Evolutionary conservation across 2,797 vertebrate species (phyloP), one percentile per base, ranked within the genome.

Genomic region (Monodelphis domestica): DNA sequence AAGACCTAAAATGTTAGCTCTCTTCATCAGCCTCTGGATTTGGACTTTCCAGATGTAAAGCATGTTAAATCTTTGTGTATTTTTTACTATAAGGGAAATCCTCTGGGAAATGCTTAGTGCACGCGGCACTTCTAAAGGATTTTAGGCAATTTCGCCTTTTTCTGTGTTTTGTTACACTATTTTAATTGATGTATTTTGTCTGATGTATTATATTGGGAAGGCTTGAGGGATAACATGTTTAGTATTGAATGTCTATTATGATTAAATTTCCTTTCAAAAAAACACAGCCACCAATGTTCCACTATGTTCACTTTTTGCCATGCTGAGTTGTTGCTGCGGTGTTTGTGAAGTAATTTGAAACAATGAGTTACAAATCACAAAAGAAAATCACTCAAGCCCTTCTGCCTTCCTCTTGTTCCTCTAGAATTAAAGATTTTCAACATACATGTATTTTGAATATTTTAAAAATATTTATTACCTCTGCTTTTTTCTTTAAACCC

Each of bases 61-160:
- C 95, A 97, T 56, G 93, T 96, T 98, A 95, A 90, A 97, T 97
- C 96, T 96, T 11, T 15, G 33, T 1, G 33, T 89, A 89, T 97
- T 97, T 97, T 50, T 97, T 97, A 95, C 94, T 89, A 89, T 52
- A 93, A 95, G 96, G 97, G 97, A 98, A 98, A 98, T 97, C 96
- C 96, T 98, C 97, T 12, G 5, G 96, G 97, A 97, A 95, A 96
- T 92, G 90, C 50, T 29, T 89, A 87, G 90, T 91, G 54, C 96
- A 97, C 96, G 96, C 97, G 96, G 95, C 96, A 96, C 94, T 96
- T 98, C 96, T 98, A 97, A 98, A 98, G 97, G 97, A 92, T 88
- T 92, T 93, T 91, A 87, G 70, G 92, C 97, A 96, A 2, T 38
- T 97, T 97, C 97, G 97, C 56, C 54, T 84, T 96, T 90, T 92